Conservation (phyloP, 2,888 invertebrate genomes). For the Erebia palarica region DNA sequence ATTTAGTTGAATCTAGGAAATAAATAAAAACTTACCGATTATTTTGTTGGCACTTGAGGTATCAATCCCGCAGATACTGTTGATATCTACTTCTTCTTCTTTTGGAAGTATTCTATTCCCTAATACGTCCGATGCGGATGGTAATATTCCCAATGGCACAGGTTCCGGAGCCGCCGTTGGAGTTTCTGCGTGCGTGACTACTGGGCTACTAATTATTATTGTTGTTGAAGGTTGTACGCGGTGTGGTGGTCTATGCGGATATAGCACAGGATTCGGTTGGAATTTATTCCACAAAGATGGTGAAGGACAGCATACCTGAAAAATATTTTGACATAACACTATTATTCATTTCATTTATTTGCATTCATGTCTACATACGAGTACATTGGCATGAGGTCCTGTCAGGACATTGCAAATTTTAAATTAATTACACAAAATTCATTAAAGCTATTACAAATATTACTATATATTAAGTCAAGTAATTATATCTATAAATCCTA, state of each 20-base stretch:
- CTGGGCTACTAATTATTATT: slow-evolving; percentile 1
- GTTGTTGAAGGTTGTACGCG: neutral
- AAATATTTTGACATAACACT: neutral
- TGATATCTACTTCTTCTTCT: slow-evolving; percentile 1
- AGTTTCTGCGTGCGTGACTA: neutral
- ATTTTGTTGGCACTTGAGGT: slow-evolving; percentile 35
- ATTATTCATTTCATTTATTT: no score
- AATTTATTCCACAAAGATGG: slow-evolving; percentile 40
- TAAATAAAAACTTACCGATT: slow-evolving; percentile 31
- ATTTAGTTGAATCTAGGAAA: neutral
- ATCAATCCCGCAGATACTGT: slow-evolving; percentile 28
- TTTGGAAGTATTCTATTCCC: neutral
- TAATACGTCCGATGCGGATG: neutral
- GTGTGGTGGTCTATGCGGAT: slow-evolving; percentile 4
- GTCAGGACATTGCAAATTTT: no score
- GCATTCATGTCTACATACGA: no score
- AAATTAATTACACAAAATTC: no score
- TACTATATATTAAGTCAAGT: no score
- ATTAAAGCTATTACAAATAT: no score
- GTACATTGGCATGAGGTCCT: no score
- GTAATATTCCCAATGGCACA: neutral
- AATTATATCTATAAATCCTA: no score
- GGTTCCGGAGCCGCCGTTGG: neutral
- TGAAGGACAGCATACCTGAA: slow-evolving; percentile 49
- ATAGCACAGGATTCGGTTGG: slow-evolving; percentile 35